Base-by-base conservation (phyloP, 2,797 vertebrate species). In the Leontocebus nigricollis region DNA sequence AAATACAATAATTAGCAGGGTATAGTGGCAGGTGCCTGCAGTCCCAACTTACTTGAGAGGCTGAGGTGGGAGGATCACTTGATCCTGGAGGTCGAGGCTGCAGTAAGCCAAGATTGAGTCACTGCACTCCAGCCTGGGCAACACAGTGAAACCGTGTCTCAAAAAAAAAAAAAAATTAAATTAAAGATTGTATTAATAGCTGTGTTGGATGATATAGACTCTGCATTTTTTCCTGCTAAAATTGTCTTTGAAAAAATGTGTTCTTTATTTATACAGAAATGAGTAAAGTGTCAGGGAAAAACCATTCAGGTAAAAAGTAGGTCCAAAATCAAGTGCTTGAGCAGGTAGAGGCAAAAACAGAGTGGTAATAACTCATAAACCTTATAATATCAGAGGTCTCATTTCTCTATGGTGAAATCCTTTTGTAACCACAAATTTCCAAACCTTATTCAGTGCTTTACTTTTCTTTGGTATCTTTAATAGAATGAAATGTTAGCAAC, bases 361-460 rank as follows among this genome's bases (percentile, higher is more conserved):
- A 77, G 26, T 30, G 50, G 55, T 91, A 72, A 24, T 52, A 75
- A n/a, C 9, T 20, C 41, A 48, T 33, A n/a, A 80, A 76, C 13
- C 17, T 81, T 97, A 1, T 85, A 64, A 84, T 67, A 64, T 48
- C 24, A 88, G 75, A 20, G 1, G 52, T 70, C 72, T 89, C 17
- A 82, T 84, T 96, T 96, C 73, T 82, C 48, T 72, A 52, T 24
- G 3, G 46, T 76, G 50, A 86, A 85, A 83, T 94, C 50, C 36
- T 61, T 96, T 85, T 61, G 36, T 76, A 94, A 67, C 24, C 61
- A 87, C 80, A 84, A 6, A 89, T 83, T 93, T 86, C 39, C 73
- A 93, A 57, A 72, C 44, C 70, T 84, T 88, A 82, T 90, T 55
- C 36, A 92, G 24, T 24, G 24, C 57, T 82, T 96, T 72, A 22